phyloP scores from a whole-genome alignment of 2,797 vertebrate species.

The Eutrigla gurnardus region DNA sequence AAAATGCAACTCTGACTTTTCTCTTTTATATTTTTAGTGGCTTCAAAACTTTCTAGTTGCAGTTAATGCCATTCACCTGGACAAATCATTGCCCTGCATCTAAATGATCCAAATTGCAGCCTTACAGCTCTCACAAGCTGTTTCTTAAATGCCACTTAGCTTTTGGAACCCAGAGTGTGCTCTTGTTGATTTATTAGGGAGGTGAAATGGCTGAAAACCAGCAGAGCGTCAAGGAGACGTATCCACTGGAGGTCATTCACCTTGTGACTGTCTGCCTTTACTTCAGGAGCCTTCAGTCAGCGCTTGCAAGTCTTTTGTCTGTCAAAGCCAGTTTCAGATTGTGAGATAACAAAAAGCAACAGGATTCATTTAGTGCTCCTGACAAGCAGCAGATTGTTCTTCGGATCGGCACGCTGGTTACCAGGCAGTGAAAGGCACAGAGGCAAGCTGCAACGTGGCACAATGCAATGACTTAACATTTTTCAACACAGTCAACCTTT shows the following conservation, averaged over 20 bases:
- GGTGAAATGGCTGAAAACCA: slow-evolving; percentile 72
- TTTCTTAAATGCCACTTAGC: slow-evolving; percentile 84
- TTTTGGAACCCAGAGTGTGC: slow-evolving; percentile 72
- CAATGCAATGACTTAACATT: slow-evolving; percentile 30
- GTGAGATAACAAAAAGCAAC: slow-evolving; percentile 79
- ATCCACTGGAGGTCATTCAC: slow-evolving; percentile 74
- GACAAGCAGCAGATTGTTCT: slow-evolving; percentile 74
- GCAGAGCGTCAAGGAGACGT: slow-evolving; percentile 74
- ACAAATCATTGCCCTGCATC: slow-evolving; percentile 78
- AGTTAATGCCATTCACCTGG: slow-evolving; percentile 77
- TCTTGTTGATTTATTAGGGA: slow-evolving; percentile 80
- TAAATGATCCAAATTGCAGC: slow-evolving; percentile 79
- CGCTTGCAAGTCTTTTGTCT: slow-evolving; percentile 67
- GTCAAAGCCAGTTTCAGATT: slow-evolving; percentile 71
- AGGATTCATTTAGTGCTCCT: slow-evolving; percentile 73
- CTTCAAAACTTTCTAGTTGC: slow-evolving; percentile 71
- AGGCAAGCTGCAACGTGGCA: slow-evolving; percentile 48
- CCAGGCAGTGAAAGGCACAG: slow-evolving; percentile 56
- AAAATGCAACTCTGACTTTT: slow-evolving; percentile 57
- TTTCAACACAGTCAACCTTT: slow-evolving; percentile 36
- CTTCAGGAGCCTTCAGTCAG: slow-evolving; percentile 59
- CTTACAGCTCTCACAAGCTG: slow-evolving; percentile 77
- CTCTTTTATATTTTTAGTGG: slow-evolving; percentile 27
- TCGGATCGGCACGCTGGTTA: slow-evolving; percentile 49
- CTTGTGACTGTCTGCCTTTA: slow-evolving; percentile 61